phyloP scores from a whole-genome alignment of 2,113 vertebrate species.

The Meles meles region DNA sequence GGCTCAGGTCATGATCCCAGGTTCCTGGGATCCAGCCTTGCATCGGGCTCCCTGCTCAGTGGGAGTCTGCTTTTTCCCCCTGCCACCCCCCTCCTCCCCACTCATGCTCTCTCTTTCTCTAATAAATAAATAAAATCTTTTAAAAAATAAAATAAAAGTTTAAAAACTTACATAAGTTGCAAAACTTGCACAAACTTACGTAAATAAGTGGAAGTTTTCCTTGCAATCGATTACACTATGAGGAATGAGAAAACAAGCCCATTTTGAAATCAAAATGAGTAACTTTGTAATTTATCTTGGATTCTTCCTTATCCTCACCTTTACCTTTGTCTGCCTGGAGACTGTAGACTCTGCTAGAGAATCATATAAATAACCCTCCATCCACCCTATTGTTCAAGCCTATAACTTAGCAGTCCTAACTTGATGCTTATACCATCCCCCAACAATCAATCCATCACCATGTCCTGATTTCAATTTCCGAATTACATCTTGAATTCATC shows the following conservation, averaged over 20 bases:
- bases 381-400: background rate
- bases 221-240: background rate
- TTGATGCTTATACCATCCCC: background rate
- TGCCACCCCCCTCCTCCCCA: too few relatives aligned
- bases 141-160: background rate
- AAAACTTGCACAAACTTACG: background rate
- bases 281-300: background rate
- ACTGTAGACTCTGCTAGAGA: background rate
- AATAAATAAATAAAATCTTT: background rate
- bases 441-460: background rate
- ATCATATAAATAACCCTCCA: background rate
- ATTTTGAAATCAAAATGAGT: slow-evolving; percentile 1
- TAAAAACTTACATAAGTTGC: background rate
- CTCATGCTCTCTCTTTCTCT: background rate
- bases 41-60: background rate
- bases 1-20: background rate
- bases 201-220: background rate
- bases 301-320: background rate
- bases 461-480: background rate
- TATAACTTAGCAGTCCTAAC: background rate
- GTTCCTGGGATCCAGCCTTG: background rate
- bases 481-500: background rate
- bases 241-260: background rate
- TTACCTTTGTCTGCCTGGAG: background rate
- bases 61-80: background rate